phyloP scores from a whole-genome alignment of 2,113 vertebrate genomes.

The Pangasianodon gigas region DNA sequence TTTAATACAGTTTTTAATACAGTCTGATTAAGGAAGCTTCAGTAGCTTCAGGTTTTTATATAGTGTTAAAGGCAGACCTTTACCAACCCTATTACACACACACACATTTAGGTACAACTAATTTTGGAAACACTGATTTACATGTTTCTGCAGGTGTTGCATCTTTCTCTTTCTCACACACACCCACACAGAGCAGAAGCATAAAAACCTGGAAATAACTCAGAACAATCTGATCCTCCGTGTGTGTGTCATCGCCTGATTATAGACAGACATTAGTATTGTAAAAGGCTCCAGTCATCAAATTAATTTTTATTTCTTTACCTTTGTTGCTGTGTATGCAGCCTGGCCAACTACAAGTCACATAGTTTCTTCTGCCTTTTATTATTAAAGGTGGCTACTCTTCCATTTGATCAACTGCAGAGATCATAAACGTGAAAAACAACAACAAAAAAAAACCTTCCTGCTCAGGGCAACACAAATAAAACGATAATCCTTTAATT shows the following conservation, averaged over 20 bases:
- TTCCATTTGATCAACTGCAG: background rate
- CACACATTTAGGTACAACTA: background rate
- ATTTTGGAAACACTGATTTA: background rate
- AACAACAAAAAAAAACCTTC: background rate
- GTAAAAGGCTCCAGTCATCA: background rate
- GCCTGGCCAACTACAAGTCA: background rate
- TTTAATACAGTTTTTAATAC: too few relatives aligned
- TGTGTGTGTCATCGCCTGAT: background rate
- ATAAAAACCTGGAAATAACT: background rate
- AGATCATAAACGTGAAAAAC: background rate
- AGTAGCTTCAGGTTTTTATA: too few relatives aligned
- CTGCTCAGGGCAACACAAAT: background rate
- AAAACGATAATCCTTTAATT: background rate
- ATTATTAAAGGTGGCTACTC: background rate
- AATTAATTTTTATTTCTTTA: background rate
- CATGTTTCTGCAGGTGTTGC: background rate
- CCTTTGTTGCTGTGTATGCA: background rate
- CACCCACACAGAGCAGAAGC: background rate
- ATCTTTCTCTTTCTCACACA: background rate
- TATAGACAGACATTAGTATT: background rate
- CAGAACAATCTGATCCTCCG: background rate
- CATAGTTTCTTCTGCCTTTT: background rate
- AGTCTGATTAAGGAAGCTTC: too few relatives aligned
- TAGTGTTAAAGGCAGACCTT: background rate
- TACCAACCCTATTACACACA: background rate